These are phyloP conservation scores for Nemotelus nigrinus DNA, from an alignment of 2,888 invertebrate species.

Conservation along the genomic window DNA sequence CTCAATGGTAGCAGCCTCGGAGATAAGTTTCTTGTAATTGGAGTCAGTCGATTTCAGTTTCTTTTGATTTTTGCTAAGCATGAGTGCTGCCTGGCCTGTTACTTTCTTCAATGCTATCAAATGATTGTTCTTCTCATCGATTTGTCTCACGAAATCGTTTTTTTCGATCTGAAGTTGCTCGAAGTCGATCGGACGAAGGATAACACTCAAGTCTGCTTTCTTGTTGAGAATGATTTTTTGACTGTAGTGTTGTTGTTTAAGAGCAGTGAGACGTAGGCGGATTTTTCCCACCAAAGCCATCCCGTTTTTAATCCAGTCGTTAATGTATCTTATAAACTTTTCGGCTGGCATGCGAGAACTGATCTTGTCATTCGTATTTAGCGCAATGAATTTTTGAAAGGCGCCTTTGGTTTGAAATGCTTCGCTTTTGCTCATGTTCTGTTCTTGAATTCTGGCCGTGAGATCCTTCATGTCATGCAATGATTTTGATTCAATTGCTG, in stretches of 20 bases:
- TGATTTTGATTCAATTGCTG: conserved; percentile 54
- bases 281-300: conserved; percentile 67
- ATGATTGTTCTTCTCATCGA: conserved; percentile 67
- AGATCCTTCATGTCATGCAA: conserved; percentile 60
- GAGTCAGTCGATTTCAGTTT: conserved; percentile 61
- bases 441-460: conserved; percentile 66
- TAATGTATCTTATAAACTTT: conserved; percentile 66
- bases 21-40: conserved; percentile 62
- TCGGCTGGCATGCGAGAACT: conserved; percentile 67
- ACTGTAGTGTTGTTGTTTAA: conserved; percentile 65
- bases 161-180: conserved; percentile 69
- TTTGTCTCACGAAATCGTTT: conserved; percentile 64
- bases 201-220: conserved; percentile 68
- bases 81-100: conserved; percentile 66
- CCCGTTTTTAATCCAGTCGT: conserved; percentile 68
- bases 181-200: conserved; percentile 69
- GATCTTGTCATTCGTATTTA: conserved; percentile 61
- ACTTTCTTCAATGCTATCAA: conserved; percentile 68
- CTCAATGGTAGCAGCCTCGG: conserved; percentile 62
- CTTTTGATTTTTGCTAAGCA: conserved; percentile 67
- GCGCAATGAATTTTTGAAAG: conserved; percentile 65
- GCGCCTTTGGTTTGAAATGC: conserved; percentile 64
- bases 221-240: conserved; percentile 59
- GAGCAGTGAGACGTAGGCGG: conserved; percentile 66
- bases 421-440: conserved; percentile 65